Evolutionary conservation across 1,140 invertebrate genomes (phyloP).

Genomic region (Pogonus chalceus): DNA sequence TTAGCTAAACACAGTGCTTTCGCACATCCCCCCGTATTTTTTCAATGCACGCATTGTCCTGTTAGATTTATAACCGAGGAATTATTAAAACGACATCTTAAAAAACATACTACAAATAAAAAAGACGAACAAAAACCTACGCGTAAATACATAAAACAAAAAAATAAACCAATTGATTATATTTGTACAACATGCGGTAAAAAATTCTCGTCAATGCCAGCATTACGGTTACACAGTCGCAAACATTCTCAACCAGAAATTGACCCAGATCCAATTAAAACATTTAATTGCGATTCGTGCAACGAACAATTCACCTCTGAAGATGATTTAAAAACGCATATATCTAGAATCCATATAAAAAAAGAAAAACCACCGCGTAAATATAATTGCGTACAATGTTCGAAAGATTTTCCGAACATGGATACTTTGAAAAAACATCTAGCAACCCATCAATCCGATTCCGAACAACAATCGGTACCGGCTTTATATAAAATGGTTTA

Average conservation of each 20-base stretch:
- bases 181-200: not conserved
- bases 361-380: not conserved
- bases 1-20: not conserved
- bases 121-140: not conserved
- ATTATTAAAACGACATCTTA: not conserved
- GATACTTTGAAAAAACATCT: too few relatives aligned
- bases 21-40: not conserved
- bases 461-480: too few relatives aligned
- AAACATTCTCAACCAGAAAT: not conserved
- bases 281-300: not conserved
- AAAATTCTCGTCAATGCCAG: not conserved
- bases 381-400: not conserved
- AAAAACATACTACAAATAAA: not conserved
- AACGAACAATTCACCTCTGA: not conserved
- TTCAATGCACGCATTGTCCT: slow-evolving; percentile 1
- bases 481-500: not conserved
- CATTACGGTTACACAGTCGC: not conserved
- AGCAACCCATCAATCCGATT: too few relatives aligned
- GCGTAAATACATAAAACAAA: not conserved
- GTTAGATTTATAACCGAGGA: not conserved
- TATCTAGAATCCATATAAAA: not conserved
- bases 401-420: not conserved
- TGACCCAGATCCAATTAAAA: not conserved
- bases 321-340: not conserved
- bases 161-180: not conserved